Conservation (phyloP, 2,797 vertebrate species). For the Amphiprion clarkii region DNA sequence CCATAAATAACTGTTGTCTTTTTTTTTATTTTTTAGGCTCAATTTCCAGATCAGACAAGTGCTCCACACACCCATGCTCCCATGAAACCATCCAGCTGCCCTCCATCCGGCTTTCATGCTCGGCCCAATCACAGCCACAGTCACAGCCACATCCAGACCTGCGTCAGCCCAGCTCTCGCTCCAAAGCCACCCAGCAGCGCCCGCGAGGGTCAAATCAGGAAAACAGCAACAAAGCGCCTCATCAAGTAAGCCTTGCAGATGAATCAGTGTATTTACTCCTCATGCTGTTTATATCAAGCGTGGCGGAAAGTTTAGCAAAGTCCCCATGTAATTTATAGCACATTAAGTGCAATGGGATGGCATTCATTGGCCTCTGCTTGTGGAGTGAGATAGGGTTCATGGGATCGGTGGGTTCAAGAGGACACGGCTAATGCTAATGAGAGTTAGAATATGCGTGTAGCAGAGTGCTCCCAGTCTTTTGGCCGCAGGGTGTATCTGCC, state of each 20-base stretch:
- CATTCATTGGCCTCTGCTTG: conserved; percentile 34
- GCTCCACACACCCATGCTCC: conserved; percentile 65
- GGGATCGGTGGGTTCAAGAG: conserved; percentile 64
- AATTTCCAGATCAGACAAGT: conserved; percentile 83
- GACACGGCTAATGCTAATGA: conserved; percentile 75
- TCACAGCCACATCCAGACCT: conserved; percentile 81
- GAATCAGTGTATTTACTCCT: conserved; percentile 15
- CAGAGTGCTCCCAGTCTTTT: conserved; percentile 70
- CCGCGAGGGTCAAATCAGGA: conserved; percentile 85
- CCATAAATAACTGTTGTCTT: conserved; percentile 31
- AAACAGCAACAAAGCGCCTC: conserved; percentile 85
- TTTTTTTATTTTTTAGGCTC: conserved; percentile 80
- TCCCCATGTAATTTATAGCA: conserved; percentile 10
- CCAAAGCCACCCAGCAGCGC: conserved; percentile 84
- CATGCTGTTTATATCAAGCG: conserved; percentile 8
- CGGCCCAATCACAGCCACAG: conserved; percentile 69
- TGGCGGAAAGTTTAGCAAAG: conserved; percentile 14
- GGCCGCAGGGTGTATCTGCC: conserved; percentile 78
- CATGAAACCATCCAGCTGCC: conserved; percentile 70
- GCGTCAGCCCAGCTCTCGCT: conserved; percentile 59
- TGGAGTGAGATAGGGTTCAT: conserved; percentile 43
- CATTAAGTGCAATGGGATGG: conserved; percentile 28
- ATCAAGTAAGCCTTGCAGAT: conserved; percentile 87
- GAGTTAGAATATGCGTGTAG: conserved; percentile 62
- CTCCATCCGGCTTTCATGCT: conserved; percentile 75